Evolutionary conservation across 2,797 vertebrate genomes (phyloP).

Genomic region (Oreochromis grahami): DNA sequence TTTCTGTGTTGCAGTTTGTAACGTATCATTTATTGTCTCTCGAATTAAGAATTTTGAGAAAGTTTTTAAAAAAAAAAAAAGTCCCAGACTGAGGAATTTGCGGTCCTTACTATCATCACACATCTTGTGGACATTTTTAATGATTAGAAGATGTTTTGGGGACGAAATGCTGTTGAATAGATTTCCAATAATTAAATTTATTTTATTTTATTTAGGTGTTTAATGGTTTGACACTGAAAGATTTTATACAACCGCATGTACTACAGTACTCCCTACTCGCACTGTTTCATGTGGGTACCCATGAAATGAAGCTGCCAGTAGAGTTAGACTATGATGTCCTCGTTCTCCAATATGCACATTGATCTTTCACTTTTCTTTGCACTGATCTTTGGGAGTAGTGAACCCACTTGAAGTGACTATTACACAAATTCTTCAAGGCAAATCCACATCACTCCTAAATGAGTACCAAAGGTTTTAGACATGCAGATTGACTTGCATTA

Average conservation of each 20-base stretch:
- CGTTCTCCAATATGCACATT: background rate
- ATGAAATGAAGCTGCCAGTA: background rate
- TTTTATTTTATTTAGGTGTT: background rate
- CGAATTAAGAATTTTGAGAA: background rate
- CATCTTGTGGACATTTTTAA: background rate
- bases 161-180: background rate
- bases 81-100: background rate
- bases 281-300: background rate
- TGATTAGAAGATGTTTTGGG: background rate
- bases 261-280: background rate
- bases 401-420: background rate
- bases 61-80: background rate
- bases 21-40: background rate
- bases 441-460: too few relatives aligned
- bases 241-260: background rate
- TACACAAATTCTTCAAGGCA: background rate
- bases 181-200: background rate
- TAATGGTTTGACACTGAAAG: background rate
- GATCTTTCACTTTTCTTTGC: background rate
- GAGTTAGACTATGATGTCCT: background rate
- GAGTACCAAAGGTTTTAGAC: background rate
- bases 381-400: background rate
- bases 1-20: background rate
- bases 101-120: background rate
- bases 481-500: background rate